Evolutionary conservation across 2,888 invertebrate species (phyloP).

Genomic region (Altica lythri): DNA sequence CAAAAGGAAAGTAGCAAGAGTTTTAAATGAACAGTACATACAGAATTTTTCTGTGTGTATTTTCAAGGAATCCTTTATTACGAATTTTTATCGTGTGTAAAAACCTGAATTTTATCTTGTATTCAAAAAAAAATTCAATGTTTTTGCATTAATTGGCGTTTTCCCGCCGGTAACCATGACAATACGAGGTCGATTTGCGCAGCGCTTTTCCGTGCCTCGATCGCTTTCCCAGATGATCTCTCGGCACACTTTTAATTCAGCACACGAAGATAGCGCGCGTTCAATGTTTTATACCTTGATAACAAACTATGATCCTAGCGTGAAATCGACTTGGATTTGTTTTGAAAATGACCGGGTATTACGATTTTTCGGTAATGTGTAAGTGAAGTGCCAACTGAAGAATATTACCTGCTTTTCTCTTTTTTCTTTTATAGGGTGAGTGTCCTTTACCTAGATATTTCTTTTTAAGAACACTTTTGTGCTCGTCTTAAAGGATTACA

Average conservation of each 20-base stretch:
- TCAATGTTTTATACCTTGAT: neutral
- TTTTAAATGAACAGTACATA: no score
- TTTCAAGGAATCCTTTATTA: no score
- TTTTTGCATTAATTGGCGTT: slow-evolving; percentile 43
- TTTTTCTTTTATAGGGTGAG: slow-evolving; percentile 1
- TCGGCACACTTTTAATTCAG: slow-evolving; percentile 33
- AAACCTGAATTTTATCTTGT: no score
- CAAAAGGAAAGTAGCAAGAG: no score
- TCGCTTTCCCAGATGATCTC: slow-evolving; percentile 48
- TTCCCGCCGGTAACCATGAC: slow-evolving; percentile 55
- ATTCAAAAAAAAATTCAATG: slow-evolving; percentile 34
- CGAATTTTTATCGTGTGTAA: slow-evolving; percentile 13
- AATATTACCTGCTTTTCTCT: neutral
- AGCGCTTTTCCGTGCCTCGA: slow-evolving; percentile 40
- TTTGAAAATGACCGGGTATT: neutral
- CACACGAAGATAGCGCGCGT: slow-evolving; percentile 22
- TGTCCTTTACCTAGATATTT: slow-evolving; percentile 4
- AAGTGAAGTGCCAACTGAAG: neutral
- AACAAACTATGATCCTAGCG: neutral
- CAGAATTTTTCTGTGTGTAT: no score
- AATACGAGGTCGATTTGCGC: slow-evolving; percentile 55
- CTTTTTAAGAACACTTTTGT: neutral
- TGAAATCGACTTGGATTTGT: neutral
- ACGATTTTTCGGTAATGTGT: neutral
- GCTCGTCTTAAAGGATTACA: neutral